These are phyloP conservation scores for Pheosia tremula DNA, from an alignment of 2,888 invertebrate species.

Conservation along the genomic window DNA sequence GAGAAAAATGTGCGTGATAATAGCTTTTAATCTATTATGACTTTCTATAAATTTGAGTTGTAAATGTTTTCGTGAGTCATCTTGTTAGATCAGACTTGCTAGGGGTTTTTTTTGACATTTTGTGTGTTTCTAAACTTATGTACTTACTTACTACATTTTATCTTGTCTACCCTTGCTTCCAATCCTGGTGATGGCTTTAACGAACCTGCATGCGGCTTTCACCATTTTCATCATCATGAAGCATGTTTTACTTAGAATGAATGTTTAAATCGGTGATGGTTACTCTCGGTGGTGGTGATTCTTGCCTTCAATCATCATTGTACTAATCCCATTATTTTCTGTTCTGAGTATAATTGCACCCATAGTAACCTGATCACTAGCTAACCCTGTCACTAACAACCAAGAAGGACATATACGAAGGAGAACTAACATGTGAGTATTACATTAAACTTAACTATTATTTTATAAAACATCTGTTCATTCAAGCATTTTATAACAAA, in stretches of 20 bases:
- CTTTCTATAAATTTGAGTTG: no score
- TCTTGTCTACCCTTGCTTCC: no score
- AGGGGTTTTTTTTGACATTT: no score
- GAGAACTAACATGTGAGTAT: conserved; percentile 5
- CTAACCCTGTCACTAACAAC: conserved; percentile 59
- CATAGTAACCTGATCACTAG: conserved; percentile 69
- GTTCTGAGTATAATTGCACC: conserved; percentile 72
- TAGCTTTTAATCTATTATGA: no score
- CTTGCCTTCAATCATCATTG: conserved; percentile 33
- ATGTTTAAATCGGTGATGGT: conserved; percentile 26
- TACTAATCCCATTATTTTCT: conserved; percentile 74
- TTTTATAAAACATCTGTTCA: not conserved
- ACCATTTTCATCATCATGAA: conserved; percentile 6
- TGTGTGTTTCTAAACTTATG: no score
- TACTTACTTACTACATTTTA: no score
- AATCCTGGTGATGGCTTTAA: conserved; percentile 1
- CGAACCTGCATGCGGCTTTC: conserved; percentile 15
- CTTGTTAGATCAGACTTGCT: no score
- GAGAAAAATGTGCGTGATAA: no score
- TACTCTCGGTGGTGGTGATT: conserved; percentile 58
- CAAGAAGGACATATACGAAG: not conserved
- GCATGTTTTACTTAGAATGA: conserved; percentile 8
- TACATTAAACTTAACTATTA: not conserved
- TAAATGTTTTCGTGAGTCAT: no score
- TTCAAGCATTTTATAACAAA: not conserved